phyloP scores from a whole-genome alignment of 2,888 invertebrate species.

The Ypsolopha sequella region DNA sequence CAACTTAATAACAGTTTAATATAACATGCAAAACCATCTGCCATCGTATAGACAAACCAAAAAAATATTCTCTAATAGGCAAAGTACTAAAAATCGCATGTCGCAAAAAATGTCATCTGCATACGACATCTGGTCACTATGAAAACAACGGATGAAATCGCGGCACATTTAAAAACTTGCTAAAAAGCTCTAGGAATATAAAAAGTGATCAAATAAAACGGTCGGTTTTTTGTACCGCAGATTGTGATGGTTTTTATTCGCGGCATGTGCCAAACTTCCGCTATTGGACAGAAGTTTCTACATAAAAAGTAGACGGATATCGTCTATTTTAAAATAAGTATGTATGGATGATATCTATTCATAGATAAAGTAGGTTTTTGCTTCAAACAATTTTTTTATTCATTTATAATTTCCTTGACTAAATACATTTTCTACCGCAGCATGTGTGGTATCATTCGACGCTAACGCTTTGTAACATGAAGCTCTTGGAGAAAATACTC shows the following conservation, averaged over 20 bases:
- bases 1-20: too few species aligned
- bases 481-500: too few species aligned
- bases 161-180: slow-evolving; percentile 40
- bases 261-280: slow-evolving; percentile 59
- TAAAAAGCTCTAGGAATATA: slow-evolving; percentile 40
- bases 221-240: slow-evolving; percentile 29
- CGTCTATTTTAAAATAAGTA: neutral
- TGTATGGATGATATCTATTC: neutral
- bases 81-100: slow-evolving; percentile 63
- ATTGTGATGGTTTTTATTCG: slow-evolving; percentile 32
- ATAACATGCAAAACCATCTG: slow-evolving; percentile 53
- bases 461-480: too few species aligned
- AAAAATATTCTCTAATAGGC: slow-evolving; percentile 27
- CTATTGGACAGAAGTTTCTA: slow-evolving; percentile 10
- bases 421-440: too few species aligned
- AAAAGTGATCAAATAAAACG: slow-evolving; percentile 31
- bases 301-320: neutral
- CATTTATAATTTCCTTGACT: too few species aligned
- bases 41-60: slow-evolving; percentile 38
- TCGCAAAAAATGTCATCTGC: slow-evolving; percentile 64
- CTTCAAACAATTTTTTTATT: too few species aligned
- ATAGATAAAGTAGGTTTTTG: too few species aligned
- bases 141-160: slow-evolving; percentile 41
- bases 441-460: too few species aligned
- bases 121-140: slow-evolving; percentile 57